Percentiles rank a stretch among this genome's conserved stretches.
Conservation (phyloP, 2,888 invertebrate genomes). For the Platerodrilus igneus region DNA sequence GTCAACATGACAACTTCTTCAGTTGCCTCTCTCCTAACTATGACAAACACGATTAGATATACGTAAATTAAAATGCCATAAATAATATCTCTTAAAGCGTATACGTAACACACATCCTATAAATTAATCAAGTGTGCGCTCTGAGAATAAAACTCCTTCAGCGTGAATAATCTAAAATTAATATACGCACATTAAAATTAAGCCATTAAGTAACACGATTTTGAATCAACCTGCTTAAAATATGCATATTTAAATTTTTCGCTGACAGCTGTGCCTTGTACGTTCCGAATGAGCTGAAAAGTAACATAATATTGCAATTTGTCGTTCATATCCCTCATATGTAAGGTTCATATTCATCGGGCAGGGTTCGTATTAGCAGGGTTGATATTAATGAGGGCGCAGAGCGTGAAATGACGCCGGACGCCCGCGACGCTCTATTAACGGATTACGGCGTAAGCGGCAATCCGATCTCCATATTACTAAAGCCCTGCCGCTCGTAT, state of each 20-base stretch:
- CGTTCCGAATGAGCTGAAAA: slow-evolving; percentile 1
- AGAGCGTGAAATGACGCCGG: slow-evolving; percentile 46
- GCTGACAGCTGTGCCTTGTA: slow-evolving; percentile 33
- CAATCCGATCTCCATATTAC: slow-evolving; percentile 47
- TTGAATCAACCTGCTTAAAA: slow-evolving; percentile 37
- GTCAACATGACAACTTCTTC: too few relatives aligned
- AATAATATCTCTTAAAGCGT: too few relatives aligned
- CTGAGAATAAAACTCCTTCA: slow-evolving; percentile 21
- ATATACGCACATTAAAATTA: slow-evolving; percentile 29
- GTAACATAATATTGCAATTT: slow-evolving; percentile 18
- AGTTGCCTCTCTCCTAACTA: too few relatives aligned
- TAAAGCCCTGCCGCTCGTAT: slow-evolving; percentile 33
- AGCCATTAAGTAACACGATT: slow-evolving; percentile 30
- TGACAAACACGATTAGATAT: too few relatives aligned
- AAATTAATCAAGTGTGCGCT: too few relatives aligned
- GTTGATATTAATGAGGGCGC: slow-evolving; percentile 42
- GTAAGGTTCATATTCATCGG: slow-evolving; percentile 22
- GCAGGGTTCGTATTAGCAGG: slow-evolving; percentile 24
- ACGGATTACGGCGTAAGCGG: slow-evolving; percentile 41
- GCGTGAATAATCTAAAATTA: slow-evolving; percentile 30
- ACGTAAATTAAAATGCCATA: too few relatives aligned
- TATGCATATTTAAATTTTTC: slow-evolving; percentile 36
- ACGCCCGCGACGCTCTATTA: slow-evolving; percentile 41
- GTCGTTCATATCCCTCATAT: slow-evolving; percentile 13
- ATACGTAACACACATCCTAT: too few relatives aligned